Evolutionary conservation across 1,140 invertebrate species (phyloP).

Genomic region (Venturia canescens): DNA sequence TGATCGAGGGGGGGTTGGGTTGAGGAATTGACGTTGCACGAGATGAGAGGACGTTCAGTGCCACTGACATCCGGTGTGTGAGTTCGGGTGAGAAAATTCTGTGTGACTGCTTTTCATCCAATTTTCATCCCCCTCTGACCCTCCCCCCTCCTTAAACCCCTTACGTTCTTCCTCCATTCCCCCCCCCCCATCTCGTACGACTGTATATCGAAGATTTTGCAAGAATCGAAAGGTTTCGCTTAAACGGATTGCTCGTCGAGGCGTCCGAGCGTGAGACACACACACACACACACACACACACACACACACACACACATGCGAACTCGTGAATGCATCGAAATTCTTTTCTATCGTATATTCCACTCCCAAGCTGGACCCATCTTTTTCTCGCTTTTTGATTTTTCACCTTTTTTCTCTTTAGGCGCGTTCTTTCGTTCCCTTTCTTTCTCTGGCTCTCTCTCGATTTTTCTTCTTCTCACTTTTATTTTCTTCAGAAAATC

Average conservation of each 20-base stretch:
- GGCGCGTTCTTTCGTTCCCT: not conserved
- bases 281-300: not conserved
- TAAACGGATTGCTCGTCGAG: slow-evolving; percentile 51
- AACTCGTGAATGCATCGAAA: not conserved
- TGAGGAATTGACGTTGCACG: not conserved
- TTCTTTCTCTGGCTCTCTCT: not conserved
- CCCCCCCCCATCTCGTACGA: not conserved
- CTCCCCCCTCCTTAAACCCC: not conserved
- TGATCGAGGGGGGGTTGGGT: not conserved
- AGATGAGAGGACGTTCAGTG: slow-evolving; percentile 17
- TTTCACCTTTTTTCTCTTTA: not conserved
- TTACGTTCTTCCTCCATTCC: not conserved
- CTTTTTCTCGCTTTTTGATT: slow-evolving; percentile 29
- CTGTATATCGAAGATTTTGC: slow-evolving; percentile 40
- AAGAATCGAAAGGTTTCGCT: slow-evolving; percentile 44
- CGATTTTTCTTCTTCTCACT: slow-evolving; percentile 12
- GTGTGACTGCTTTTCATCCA: slow-evolving; percentile 30
- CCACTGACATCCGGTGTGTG: slow-evolving; percentile 25
- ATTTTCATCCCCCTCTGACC: slow-evolving; percentile 22
- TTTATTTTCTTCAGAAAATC: slow-evolving; percentile 36
- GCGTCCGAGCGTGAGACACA: slow-evolving; percentile 47
- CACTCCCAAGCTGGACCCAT: slow-evolving; percentile 27
- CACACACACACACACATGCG: not conserved
- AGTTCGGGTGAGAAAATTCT: slow-evolving; percentile 10
- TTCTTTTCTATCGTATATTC: slow-evolving; percentile 40